These are phyloP conservation scores for Drosophila emarginata DNA, from an alignment of 2,888 invertebrate species.

Conservation along the genomic window DNA sequence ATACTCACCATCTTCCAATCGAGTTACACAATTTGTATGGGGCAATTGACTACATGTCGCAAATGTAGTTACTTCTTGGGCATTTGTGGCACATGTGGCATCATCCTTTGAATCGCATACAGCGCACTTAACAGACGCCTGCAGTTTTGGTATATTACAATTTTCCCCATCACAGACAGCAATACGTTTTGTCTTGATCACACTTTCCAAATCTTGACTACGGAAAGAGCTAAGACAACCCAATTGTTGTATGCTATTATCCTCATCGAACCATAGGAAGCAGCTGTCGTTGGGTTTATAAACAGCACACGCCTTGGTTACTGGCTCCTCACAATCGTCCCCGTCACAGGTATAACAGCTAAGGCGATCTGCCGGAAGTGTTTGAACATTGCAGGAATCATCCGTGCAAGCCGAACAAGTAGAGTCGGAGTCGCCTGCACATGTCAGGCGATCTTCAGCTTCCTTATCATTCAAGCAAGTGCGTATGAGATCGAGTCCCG, in stretches of 20 bases:
- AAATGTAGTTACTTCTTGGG: conserved; percentile 55
- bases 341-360: conserved; percentile 68
- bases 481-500: conserved; percentile 72
- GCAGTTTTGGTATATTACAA: conserved; percentile 68
- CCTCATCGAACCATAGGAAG: conserved; percentile 64
- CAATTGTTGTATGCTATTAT: conserved; percentile 64
- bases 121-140: conserved; percentile 59
- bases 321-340: conserved; percentile 66
- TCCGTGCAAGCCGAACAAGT: conserved; percentile 66
- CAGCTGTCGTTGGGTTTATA: conserved; percentile 75
- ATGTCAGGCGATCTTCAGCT: conserved; percentile 58
- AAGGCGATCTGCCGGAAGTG: conserved; percentile 67
- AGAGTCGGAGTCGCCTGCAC: conserved; percentile 46
- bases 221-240: conserved; percentile 79
- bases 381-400: conserved; percentile 62
- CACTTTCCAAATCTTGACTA: conserved; percentile 61
- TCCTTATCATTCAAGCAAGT: conserved; percentile 80
- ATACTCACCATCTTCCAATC: conserved; percentile 51
- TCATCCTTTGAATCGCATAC: conserved; percentile 70
- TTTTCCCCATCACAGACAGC: conserved; percentile 68
- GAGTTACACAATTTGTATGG: conserved; percentile 71
- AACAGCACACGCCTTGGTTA: conserved; percentile 51
- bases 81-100: conserved; percentile 66
- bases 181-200: conserved; percentile 76
- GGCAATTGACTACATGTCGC: conserved; percentile 66